Base-by-base conservation (phyloP, 2,797 vertebrate genomes). In the Melanotaenia boesemani region DNA sequence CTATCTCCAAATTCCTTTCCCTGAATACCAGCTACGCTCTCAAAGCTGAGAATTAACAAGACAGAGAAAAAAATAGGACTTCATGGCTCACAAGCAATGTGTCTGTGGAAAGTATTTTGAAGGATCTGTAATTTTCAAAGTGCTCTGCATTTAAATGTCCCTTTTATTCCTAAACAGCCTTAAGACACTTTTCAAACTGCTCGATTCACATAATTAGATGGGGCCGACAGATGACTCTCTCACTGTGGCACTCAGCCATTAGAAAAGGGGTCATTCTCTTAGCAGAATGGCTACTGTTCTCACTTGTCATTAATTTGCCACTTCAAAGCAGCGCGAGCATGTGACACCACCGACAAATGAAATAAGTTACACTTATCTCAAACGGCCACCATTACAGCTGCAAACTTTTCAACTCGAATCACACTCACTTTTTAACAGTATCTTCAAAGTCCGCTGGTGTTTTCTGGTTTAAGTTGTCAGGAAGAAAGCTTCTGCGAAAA, bases 111-210 rank as follows among this genome's bases (percentile, higher is more conserved):
- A 96, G 96, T 97, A 96, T 96, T 97, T 96, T 93, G 95, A 96
- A 94, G 96, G 96, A 97, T 96, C 95, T 96, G 96, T 96, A 96
- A 96, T 96, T 96, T 98, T 96, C 95, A 96, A 96, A 97, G 96
- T 95, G 94, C 94, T 96, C 94, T 93, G 95, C 96, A 96, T 96
- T 97, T 96, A 96, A 97, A 98, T 95, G 96, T 96, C 94, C 92
- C 97, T 97, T 97, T 97, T 97, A 97, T 98, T 98, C 96, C 96
- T 96, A 96, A 96, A 97, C 95, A 96, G 97, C 97, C 97, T 96
- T 96, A 95, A 98, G 97, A 97, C 96, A 97, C 90, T 97, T 96
- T 93, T 86, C 93, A 95, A 95, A 95, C 95, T 95, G 94, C 96
- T 95, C 95, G 95, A 97, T 97, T 96, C 95, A 91, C 95, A 95